Evolutionary conservation across 1,140 invertebrate species (phyloP), one percentile per base, ranked within the genome.

Genomic region (Drosophila nikananu): DNA sequence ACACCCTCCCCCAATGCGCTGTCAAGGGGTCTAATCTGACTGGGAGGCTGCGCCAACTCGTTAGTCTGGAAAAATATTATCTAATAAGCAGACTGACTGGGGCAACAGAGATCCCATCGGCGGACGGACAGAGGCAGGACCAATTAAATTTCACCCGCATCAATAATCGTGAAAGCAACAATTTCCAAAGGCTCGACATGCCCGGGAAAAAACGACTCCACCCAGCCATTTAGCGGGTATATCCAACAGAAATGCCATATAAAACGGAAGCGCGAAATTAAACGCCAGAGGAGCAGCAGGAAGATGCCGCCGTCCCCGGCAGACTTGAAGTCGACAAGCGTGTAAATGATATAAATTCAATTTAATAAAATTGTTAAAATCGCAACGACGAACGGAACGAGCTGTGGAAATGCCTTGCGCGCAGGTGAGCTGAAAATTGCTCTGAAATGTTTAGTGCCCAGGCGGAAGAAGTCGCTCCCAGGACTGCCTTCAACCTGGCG

Each of bases 321-420:
- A 80, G 84, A 90, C 81, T 90, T 80, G 79, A 80, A 90, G 86
- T 90, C 86, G 91, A 91, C 91, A 91, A 91, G 91, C 90, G 91
- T 92, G 91, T 92, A 92, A 92, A 92, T 92, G 91, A 92, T 87
- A 92, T 92, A 92, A 92, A 92, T 92, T 92, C 86, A 92, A 92
- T 92, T 92, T 92, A 92, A 92, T 92, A 92, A 92, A 92, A 92
- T 92, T 92, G 91, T 92, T 92, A 92, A 92, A 92, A 92, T 92
- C 86, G 90, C 81, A 91, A 71, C 80, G 82, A 76, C 68, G 68
- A 73, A 74, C 71, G 68, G 46, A 73, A 87, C 77, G 70, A 90
- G 77, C 81, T 89, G 81, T 84, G 84, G 64, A 76, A 90, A 92
- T 92, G 73, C 83, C 83, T 92, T 84, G 83, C 76, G 86, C 83